These are phyloP conservation scores for Bufo bufo DNA, from an alignment of 2,113 vertebrate genomes.

Conservation along the genomic window DNA sequence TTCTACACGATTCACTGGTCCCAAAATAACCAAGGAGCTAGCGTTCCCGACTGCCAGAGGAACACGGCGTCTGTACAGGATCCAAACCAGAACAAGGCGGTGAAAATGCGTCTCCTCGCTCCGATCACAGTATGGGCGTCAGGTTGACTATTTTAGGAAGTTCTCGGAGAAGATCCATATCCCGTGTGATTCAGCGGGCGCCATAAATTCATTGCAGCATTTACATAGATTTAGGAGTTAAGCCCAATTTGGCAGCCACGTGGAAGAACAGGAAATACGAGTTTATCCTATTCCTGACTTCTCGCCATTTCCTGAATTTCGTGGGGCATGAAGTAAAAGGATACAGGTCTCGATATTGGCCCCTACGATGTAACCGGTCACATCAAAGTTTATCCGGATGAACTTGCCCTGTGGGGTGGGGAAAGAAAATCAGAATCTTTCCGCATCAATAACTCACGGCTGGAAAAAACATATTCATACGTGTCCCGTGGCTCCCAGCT, in stretches of 20 bases:
- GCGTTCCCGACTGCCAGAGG: background rate
- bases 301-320: constrained; percentile 15
- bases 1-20: too few relatives aligned
- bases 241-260: background rate
- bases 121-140: background rate
- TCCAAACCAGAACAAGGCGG: background rate
- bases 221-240: constrained; percentile 10
- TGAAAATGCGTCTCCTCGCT: background rate
- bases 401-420: constrained; percentile 89
- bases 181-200: background rate
- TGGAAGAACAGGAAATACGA: constrained; percentile 23
- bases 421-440: background rate
- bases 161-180: background rate
- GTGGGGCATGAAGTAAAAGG: constrained; percentile 66
- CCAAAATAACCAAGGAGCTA: too few relatives aligned
- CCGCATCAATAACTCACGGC: background rate
- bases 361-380: constrained; percentile 96
- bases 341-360: constrained; percentile 99
- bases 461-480: too few relatives aligned
- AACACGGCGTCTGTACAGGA: background rate
- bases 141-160: constrained; percentile 2
- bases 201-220: background rate
- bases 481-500: too few relatives aligned
- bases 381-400: constrained; percentile 98
- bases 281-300: background rate